Percentiles rank a stretch among this genome's conserved stretches.
phyloP scores from a whole-genome alignment of 2,797 vertebrate genomes.

The Sebastes matsubarae region DNA sequence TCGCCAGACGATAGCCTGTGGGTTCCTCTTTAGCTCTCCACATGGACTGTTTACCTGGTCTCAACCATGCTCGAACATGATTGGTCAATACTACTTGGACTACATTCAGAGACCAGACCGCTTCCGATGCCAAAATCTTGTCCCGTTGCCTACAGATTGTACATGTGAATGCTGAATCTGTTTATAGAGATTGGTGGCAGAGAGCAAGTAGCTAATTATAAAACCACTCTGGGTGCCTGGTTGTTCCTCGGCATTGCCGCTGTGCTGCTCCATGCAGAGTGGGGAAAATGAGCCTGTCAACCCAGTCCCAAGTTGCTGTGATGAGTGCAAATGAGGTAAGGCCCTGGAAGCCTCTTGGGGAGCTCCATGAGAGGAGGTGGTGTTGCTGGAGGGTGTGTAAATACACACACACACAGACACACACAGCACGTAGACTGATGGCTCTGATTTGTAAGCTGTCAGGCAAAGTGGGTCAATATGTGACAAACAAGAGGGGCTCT shows the following conservation, averaged over 20 bases:
- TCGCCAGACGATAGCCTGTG: neutral
- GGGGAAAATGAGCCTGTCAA: conserved; percentile 83
- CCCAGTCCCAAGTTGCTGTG: conserved; percentile 70
- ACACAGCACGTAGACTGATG: conserved; percentile 49
- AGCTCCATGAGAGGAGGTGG: conserved; percentile 47
- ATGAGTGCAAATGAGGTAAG: conserved; percentile 85
- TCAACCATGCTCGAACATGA: too few relatives aligned
- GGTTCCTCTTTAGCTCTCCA: too few relatives aligned
- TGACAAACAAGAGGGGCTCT: conserved; percentile 72
- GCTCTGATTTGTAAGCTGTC: conserved; percentile 71
- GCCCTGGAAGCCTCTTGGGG: conserved; percentile 67
- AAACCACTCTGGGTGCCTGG: conserved; percentile 73
- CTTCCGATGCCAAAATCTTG: neutral
- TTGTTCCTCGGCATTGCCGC: conserved; percentile 65
- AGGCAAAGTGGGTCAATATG: conserved; percentile 77
- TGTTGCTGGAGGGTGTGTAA: conserved; percentile 53
- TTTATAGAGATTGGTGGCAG: conserved; percentile 49
- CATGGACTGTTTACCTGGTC: too few relatives aligned
- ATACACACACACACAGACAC: conserved; percentile 45
- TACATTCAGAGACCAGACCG: neutral
- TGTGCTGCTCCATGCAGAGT: conserved; percentile 73
- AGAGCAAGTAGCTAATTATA: conserved; percentile 83
- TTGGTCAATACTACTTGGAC: neutral
- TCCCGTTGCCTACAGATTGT: neutral
- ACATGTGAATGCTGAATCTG: neutral